These are phyloP conservation scores for Mesorhabditis sp. DNA, from an alignment of 2,888 invertebrate genomes.

Conservation along the genomic window DNA sequence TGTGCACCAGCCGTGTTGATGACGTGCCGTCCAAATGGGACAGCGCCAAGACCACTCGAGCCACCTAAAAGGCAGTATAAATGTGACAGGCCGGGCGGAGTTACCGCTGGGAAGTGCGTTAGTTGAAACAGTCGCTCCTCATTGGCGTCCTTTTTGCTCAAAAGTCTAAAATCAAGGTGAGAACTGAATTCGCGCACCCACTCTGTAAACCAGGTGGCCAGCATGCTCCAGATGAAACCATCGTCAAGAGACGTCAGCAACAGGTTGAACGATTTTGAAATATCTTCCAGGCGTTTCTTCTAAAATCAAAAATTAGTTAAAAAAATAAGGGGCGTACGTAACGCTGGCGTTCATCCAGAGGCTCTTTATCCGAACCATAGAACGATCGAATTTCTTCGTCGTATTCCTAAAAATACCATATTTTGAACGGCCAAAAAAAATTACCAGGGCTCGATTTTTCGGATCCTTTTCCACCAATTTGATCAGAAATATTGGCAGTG, in stretches of 20 bases:
- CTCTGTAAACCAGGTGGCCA: conserved; percentile 61
- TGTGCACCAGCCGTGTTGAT: conserved; percentile 32
- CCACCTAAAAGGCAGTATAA: conserved; percentile 10
- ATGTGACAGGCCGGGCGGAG: background rate
- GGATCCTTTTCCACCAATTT: conserved; percentile 50
- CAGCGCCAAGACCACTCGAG: conserved; percentile 20
- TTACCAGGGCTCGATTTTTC: background rate
- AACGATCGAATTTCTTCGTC: background rate
- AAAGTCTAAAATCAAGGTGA: background rate
- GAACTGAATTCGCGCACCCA: background rate
- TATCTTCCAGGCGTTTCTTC: conserved; percentile 63
- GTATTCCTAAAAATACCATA: background rate
- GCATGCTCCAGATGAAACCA: conserved; percentile 80
- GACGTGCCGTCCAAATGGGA: conserved; percentile 26
- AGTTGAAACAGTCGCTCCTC: background rate
- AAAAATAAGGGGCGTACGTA: background rate
- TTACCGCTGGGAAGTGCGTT: background rate
- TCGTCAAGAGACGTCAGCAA: conserved; percentile 72
- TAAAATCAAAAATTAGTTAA: conserved; percentile 12
- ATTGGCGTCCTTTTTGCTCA: background rate
- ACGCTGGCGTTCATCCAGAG: background rate
- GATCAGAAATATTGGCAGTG: conserved; percentile 72
- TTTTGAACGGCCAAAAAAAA: background rate
- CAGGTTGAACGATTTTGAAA: conserved; percentile 78
- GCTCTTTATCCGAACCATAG: background rate